Base-by-base conservation (phyloP, 1,140 invertebrate species). In the Zeugodacus cucurbitae region DNA sequence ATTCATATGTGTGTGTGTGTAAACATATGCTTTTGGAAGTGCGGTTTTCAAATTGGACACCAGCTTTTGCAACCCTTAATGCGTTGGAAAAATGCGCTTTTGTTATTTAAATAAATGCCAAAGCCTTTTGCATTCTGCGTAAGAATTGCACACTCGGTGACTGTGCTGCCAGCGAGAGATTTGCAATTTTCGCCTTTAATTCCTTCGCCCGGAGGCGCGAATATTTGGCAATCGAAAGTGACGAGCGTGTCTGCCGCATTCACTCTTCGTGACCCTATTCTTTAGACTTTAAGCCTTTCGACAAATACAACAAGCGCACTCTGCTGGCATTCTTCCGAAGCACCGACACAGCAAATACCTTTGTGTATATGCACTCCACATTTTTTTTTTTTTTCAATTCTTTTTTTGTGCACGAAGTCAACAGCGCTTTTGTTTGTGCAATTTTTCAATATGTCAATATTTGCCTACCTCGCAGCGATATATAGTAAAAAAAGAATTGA, bases 381-480 rank as follows among this genome's bases (percentile, higher is more conserved):
- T 67, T 29, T 8, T 54, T 48, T n/a, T 82, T 78, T 26, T 78
- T 48, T n/a, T 44, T 4, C n/a, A n/a, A n/a, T 54, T 48, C 10
- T 82, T 78, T 26, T 78, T 48, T n/a, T 44, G 0, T 48, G 41
- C 26, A 7, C 37, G 37, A 44, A 74, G 70, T 34, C 70, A 82
- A 82, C 74, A 54, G n/a, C 74, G 41, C 74, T 82, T 74, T 54
- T 82, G 41, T 82, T 82, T 82, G 41, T 48, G 74, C 74, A 48
- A 82, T 82, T 82, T 82, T 82, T 82, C 74, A 44, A 54, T 48
- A 82, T 82, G 41, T 48, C 74, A 82, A 82, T 82, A 82, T 82
- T 74, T 74, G 67, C 34, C 34, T 41, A 74, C 37, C 11, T 74
- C 67, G 67, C 22, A 8, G 67, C 17, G 32, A 22, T 41, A 22